Base-by-base conservation (phyloP, 2,888 invertebrate genomes). In the Synergus laeviventris region DNA sequence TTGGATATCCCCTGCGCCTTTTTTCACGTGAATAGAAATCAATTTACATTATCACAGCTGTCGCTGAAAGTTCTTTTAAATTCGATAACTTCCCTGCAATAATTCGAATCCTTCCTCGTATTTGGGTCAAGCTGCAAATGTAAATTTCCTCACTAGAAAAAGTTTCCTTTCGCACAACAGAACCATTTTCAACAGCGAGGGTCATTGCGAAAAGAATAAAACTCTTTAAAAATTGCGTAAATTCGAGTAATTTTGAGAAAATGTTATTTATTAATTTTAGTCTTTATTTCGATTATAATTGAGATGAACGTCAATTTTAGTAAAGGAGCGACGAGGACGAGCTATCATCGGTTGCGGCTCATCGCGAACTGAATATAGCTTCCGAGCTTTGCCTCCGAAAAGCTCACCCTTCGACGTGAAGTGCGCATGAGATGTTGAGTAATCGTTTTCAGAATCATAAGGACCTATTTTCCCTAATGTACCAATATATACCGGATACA, bases 341-440 rank as follows among this genome's bases (percentile, higher is more conserved):
- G 45, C 31, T 70, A 31, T 36, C 70, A 49, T 16, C 49, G 70
- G 31, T 49, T 70, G 70, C 70, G 70, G 70, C 70, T 70, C 70
- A 70, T 70, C 70, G 70, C 70, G 36, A 70, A 70, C 70, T 70
- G 70, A 70, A 70, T 31, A 49, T 49, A 45, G 45, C 70, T 70
- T 70, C 31, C 18, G 31, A 49, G 70, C 70, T 70, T 70, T 49
- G 31, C n/a, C 70, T 31, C n/a, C 49, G 70, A 45, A 42, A 70
- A 70, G 66, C 70, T 70, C 70, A 1, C 16, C n/a, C 36, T 38
- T n/a, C n/a, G 9, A 24, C 31, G n/a, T 49, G 36, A 49, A 49
- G n/a, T 70, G 70, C 70, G 70, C 70, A 49, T 66, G 16, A 24
- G 31, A 1, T 31, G 45, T 11, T 45, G 24, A 49, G 21, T n/a